A percentile compares a stretch with the other conserved stretches of the same genome.
phyloP scores from a whole-genome alignment of 2,888 invertebrate species.

The Tenodera sinensis region DNA sequence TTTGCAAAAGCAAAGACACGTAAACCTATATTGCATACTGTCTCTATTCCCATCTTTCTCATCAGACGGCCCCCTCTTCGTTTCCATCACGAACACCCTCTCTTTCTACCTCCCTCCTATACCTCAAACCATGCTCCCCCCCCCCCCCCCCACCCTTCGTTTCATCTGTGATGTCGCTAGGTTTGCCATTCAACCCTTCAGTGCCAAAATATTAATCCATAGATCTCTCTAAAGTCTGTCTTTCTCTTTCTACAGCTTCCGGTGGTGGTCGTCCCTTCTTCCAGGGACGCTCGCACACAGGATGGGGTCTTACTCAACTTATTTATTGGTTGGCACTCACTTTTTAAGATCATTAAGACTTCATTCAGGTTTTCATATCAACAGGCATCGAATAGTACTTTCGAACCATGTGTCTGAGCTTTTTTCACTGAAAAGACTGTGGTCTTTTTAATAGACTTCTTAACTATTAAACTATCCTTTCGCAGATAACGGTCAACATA shows the following conservation, averaged over 20 bases:
- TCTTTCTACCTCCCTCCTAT: slow-evolving; percentile 13
- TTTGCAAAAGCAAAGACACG: slow-evolving; percentile 12
- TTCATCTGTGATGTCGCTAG: slow-evolving; percentile 39
- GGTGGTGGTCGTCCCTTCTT: background rate
- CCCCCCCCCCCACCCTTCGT: slow-evolving; percentile 31
- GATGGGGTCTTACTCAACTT: background rate
- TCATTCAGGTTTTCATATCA: too few relatives aligned
- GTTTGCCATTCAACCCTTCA: slow-evolving; percentile 30
- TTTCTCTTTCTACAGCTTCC: slow-evolving; percentile 17
- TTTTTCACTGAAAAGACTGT: too few relatives aligned
- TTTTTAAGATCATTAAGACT: too few relatives aligned
- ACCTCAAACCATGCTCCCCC: slow-evolving; percentile 7
- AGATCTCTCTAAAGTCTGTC: slow-evolving; percentile 27
- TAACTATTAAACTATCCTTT: too few relatives aligned
- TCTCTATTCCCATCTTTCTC: background rate
- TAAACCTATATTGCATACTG: background rate
- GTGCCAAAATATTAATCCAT: slow-evolving; percentile 34
- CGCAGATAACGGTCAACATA: too few relatives aligned
- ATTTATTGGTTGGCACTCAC: background rate
- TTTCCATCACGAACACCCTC: background rate
- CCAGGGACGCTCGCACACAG: slow-evolving; percentile 14
- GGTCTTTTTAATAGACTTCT: too few relatives aligned
- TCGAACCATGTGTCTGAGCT: too few relatives aligned
- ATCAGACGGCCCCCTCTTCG: background rate
- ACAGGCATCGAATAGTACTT: too few relatives aligned